Base-by-base conservation (phyloP, 2,113 vertebrate genomes). In the Otolemur garnettii region DNA sequence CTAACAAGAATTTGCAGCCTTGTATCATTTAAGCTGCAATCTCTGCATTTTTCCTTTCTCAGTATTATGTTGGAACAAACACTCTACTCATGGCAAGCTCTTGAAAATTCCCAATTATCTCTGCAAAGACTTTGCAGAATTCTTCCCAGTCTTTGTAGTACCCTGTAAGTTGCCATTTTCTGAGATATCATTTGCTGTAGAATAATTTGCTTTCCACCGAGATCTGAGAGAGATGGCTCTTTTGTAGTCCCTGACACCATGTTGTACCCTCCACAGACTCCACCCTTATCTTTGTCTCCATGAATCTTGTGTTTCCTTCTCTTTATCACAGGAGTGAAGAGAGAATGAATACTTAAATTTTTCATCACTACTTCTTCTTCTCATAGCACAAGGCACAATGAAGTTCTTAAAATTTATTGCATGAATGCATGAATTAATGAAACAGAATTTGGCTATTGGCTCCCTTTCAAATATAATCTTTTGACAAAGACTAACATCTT, bases 211-310 rank as follows among this genome's bases (percentile, higher is more conserved):
- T 91, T 64, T 69, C 45, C 8, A 75, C 15, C 6, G 21, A 15
- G 15, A 6, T 53, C 14, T 75, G 14, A 85, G 30, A 0, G 0
- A 87, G 7, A 75, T 57, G 14, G n/a, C 14, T 3, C 4, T 55
- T 59, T 33, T 45, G 1, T 55, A 14, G 3, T 64, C 35, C 13
- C 24, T 9, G 10, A 28, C 7, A 69, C 30, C 30, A 53, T 9
- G 35, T 0, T 11, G 0, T 57, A 1, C 1, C 50, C 7, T 17
- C 10, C 15, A 42, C 19, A 78, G 87, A 53, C 5, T 4, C 7
- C 7, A 53, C 35, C 8, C 14, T 93, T 78, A 71, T 30, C n/a
- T 80, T 15, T 19, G 1, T 71, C 45, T 8, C 22, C 55, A 62
- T 9, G 5, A 24, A 64, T 64, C 33, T 81, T 42, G 42, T 22